phyloP scores from a whole-genome alignment of 2,888 invertebrate species.

The Ophraella communa region DNA sequence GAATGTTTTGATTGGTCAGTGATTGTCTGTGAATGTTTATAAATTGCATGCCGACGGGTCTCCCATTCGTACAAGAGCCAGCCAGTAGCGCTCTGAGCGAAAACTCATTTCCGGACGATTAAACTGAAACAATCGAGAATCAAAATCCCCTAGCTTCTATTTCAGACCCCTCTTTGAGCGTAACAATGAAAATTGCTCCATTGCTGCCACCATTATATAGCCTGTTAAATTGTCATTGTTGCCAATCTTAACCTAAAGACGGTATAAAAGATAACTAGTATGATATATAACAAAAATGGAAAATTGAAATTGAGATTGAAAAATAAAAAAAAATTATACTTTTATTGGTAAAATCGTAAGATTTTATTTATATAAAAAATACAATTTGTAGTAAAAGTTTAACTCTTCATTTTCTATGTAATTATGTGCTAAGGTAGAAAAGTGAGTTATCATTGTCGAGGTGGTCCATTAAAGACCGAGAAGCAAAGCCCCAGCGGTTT shows the following conservation, averaged over 20 bases:
- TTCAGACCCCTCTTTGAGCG: constrained; percentile 5
- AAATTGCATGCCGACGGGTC: neutral
- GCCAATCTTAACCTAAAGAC: neutral
- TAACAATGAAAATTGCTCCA: constrained; percentile 21
- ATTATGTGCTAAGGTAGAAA: too few species aligned
- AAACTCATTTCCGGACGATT: constrained; percentile 21
- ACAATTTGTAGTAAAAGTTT: too few species aligned
- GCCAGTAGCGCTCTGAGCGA: neutral
- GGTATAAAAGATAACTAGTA: too few species aligned
- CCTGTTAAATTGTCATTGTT: neutral
- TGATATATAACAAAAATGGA: too few species aligned
- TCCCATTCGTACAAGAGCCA: neutral
- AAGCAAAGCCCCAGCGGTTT: too few species aligned
- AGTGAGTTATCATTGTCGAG: too few species aligned
- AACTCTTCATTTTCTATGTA: too few species aligned
- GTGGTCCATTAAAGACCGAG: too few species aligned
- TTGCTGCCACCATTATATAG: constrained; percentile 4
- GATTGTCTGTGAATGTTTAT: neutral
- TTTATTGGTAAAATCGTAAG: too few species aligned
- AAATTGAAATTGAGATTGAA: too few species aligned
- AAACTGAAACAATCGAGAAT: constrained; percentile 22
- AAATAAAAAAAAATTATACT: too few species aligned
- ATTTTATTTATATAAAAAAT: too few species aligned
- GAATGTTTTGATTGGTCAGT: neutral
- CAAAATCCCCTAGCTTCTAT: constrained; percentile 24